Evolutionary conservation across 35 echinoderm and acorn worm species (phyloP).

Genomic region (Chiridota heheva): DNA sequence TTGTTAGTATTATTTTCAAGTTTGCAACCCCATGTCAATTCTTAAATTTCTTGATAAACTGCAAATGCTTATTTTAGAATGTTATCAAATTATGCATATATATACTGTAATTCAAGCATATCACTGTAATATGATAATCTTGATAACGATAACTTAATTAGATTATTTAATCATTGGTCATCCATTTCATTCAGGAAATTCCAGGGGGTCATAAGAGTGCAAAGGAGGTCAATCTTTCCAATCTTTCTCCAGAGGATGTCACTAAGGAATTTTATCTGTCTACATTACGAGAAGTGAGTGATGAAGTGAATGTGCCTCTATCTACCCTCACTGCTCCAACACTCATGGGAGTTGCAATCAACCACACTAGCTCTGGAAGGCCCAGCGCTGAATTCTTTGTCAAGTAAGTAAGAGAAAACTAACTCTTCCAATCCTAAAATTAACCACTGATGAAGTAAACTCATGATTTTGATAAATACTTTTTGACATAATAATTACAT

Average conservation of each 20-base stretch:
- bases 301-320: slow-evolving; percentile 88
- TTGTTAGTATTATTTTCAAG: too few species aligned
- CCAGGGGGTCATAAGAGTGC: slow-evolving; percentile 34
- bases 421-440: background rate
- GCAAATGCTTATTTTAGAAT: too few species aligned
- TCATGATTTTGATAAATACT: background rate
- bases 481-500: background rate
- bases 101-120: too few species aligned
- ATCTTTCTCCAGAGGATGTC: slow-evolving; percentile 45
- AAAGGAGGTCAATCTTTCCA: slow-evolving; percentile 48
- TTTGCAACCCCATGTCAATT: too few species aligned
- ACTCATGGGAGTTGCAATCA: slow-evolving; percentile 74
- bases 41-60: too few species aligned
- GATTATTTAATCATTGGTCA: too few species aligned
- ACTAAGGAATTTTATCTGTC: slow-evolving; percentile 73
- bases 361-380: slow-evolving; percentile 79
- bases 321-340: slow-evolving; percentile 51
- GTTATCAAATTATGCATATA: too few species aligned
- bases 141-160: too few species aligned
- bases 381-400: slow-evolving; percentile 87
- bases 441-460: background rate
- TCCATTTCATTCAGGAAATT: slow-evolving; percentile 61
- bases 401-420: slow-evolving; percentile 40
- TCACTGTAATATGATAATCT: too few species aligned
- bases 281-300: slow-evolving; percentile 72